Percentiles rank a stretch among this genome's conserved stretches.
Conservation (phyloP, 1,140 invertebrate genomes). For the Nixonia krombeini region DNA sequence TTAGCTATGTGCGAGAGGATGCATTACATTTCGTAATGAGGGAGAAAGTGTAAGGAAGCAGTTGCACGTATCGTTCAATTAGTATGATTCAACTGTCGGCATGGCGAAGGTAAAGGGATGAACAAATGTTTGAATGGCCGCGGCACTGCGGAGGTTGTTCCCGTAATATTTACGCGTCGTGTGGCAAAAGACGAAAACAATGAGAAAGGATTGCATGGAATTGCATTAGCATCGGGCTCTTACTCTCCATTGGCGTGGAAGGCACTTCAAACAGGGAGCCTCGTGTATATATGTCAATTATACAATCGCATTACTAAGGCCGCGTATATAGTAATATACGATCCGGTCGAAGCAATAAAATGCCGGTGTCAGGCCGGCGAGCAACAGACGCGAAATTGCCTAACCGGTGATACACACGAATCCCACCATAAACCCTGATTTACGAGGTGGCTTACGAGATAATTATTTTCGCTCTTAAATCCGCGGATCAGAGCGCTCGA, state of each 20-base stretch:
- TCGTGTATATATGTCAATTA: conserved; percentile 43
- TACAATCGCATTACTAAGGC: conserved; percentile 34
- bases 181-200: background rate
- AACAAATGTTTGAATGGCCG: no score
- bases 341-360: conserved; percentile 27
- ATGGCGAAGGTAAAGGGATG: no score
- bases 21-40: no score
- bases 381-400: conserved; percentile 17
- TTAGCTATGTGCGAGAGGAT: no score
- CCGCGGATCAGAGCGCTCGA: background rate
- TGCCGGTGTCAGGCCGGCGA: conserved; percentile 15
- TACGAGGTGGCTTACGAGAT: conserved; percentile 13
- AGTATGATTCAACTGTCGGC: no score
- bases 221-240: background rate
- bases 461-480: conserved; percentile 18
- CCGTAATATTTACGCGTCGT: background rate
- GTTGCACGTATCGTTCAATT: no score
- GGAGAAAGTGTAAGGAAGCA: no score
- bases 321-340: conserved; percentile 22
- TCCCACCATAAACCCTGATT: conserved; percentile 8
- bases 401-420: conserved; percentile 4
- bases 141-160: background rate
- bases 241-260: background rate
- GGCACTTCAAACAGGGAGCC: background rate
- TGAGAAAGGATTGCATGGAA: conserved; percentile 1